These are phyloP conservation scores for Leiothrix lutea DNA, from an alignment of 2,113 vertebrate species.

Conservation along the genomic window DNA sequence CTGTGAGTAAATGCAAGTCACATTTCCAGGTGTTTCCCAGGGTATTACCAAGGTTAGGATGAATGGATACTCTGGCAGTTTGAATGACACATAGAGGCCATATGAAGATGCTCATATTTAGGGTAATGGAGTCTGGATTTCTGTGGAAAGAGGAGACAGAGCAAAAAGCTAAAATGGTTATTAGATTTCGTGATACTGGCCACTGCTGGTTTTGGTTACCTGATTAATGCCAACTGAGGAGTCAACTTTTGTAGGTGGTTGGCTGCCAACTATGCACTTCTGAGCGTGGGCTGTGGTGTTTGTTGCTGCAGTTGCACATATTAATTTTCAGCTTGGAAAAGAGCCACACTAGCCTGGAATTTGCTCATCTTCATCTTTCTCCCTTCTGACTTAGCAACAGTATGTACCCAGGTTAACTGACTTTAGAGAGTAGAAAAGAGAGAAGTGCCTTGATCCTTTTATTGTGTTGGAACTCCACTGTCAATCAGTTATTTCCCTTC, in stretches of 20 bases:
- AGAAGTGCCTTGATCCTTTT: neutral
- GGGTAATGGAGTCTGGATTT: neutral
- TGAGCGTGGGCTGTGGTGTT: conserved; percentile 22
- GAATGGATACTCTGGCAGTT: neutral
- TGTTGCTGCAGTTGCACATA: conserved; percentile 35
- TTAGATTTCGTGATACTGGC: neutral
- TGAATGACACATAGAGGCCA: neutral
- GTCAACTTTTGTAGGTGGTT: conserved; percentile 23
- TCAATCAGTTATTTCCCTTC: neutral
- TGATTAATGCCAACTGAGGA: conserved; percentile 40
- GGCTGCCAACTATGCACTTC: conserved; percentile 39
- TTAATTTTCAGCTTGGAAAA: conserved; percentile 52
- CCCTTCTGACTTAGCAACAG: neutral
- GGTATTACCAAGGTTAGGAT: neutral
- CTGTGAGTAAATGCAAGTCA: neutral
- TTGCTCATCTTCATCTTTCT: neutral
- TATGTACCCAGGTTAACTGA: neutral
- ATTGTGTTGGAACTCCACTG: neutral
- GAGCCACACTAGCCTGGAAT: neutral
- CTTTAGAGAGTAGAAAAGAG: neutral
- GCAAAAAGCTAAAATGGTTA: conserved; percentile 12
- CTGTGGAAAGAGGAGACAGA: neutral
- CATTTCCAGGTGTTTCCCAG: neutral
- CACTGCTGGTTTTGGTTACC: conserved; percentile 44
- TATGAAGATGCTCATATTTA: neutral